These are phyloP conservation scores for Bombyx mandarina DNA, from an alignment of 1,140 invertebrate genomes.

Conservation along the genomic window DNA sequence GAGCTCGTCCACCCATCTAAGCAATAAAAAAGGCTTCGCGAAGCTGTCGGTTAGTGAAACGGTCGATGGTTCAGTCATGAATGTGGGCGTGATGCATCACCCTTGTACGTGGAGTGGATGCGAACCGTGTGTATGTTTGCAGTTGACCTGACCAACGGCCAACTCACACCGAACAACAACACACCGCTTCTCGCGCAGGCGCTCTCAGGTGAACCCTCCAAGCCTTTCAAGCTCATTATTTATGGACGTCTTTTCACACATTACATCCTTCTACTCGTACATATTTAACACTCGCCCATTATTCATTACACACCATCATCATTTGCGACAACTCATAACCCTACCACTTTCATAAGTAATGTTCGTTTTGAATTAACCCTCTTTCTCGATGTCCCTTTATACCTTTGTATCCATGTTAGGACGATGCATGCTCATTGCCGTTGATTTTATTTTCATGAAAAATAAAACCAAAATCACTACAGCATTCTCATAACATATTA, in stretches of 20 bases:
- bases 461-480: no score
- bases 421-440: no score
- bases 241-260: constrained; percentile 17
- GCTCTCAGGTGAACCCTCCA: constrained; percentile 84
- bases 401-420: no score
- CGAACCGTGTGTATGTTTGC: constrained; percentile 77
- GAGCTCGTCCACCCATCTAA: no score
- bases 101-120: constrained; percentile 50
- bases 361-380: no score
- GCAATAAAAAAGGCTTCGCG: not conserved
- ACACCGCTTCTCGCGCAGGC: constrained; percentile 93
- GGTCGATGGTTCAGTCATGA: constrained; percentile 64
- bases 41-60: constrained; percentile 15
- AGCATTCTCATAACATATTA: no score
- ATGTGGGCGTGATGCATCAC: constrained; percentile 46
- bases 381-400: no score
- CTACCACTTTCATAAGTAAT: no score
- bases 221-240: constrained; percentile 23
- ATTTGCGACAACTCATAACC: no score
- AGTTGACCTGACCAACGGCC: constrained; percentile 95
- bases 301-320: not conserved
- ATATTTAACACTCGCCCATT: constrained; percentile 3
- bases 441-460: no score
- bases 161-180: constrained; percentile 94
- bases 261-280: constrained; percentile 6